Base-by-base conservation (phyloP, 2,888 invertebrate species). In the Cynaeus angustus region DNA sequence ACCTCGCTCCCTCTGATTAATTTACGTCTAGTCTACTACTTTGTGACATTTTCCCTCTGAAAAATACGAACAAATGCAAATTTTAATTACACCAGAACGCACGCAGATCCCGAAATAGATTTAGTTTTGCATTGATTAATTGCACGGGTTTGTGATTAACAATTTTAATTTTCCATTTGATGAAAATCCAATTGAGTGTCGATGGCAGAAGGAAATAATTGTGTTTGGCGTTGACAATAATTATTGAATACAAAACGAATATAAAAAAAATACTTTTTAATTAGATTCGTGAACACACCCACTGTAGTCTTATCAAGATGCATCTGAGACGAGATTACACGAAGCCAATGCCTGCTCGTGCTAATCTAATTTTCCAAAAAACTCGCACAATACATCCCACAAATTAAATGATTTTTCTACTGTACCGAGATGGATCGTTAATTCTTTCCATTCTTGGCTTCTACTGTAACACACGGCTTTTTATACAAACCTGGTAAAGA, bases 111-210 rank as follows among this genome's bases (percentile, higher is more conserved):
- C 37, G n/a, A 53, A 70, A 70, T 70, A 59, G 56, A 70, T 66
- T 70, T 70, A 43, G 59, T 70, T 68, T 62, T 66, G 65, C 62
- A 66, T 33, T 70, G 66, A 62, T 70, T 70, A 66, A 70, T 70
- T 66, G 56, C 62, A 70, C 62, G 61, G 67, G 53, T 43, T 33
- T 6, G 62, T 52, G 70, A 70, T 70, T 70, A 70, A 70, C 70
- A 66, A 70, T 70, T 70, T 66, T 55, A 61, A 70, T 70, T 66
- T 70, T 53, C 66, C 16, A 38, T 66, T 37, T 48, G 61, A 61
- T 55, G 66, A 55, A 70, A 66, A 70, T 70, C 45, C 70, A 70
- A 70, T 70, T 56, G 62, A 56, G 66, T 70, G 62, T 70, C 61
- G 48, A 38, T 62, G 56, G 55, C 68, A 68, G 68, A 68, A 68